phyloP scores from a whole-genome alignment of 2,797 vertebrate genomes.

The Sebastes nivosus region DNA sequence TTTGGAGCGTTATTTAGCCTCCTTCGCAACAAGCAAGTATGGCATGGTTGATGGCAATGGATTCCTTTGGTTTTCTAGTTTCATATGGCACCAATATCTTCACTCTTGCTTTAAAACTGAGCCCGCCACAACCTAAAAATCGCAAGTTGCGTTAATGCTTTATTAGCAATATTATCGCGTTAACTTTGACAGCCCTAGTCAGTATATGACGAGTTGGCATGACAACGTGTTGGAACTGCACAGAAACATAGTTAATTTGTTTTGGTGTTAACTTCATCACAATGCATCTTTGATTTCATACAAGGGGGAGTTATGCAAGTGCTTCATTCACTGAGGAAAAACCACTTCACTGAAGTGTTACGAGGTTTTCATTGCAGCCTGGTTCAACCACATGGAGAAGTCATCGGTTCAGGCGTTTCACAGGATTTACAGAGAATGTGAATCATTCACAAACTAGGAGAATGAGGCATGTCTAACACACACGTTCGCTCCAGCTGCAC shows the following conservation, averaged over 20 bases:
- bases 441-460: background rate
- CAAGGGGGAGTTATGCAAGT: background rate
- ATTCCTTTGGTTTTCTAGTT: background rate
- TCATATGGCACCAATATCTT: too few relatives aligned
- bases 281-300: background rate
- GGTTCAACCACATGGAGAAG: background rate
- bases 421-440: background rate
- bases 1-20: background rate
- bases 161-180: background rate
- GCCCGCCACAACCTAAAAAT: rapidly evolving
- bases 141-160: too few relatives aligned
- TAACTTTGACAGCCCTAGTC: background rate
- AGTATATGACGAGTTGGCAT: background rate
- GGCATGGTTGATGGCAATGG: background rate
- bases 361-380: background rate
- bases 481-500: background rate
- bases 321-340: background rate
- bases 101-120: background rate
- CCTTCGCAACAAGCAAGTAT: background rate
- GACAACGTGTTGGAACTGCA: background rate
- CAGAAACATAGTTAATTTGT: background rate
- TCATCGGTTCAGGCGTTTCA: background rate
- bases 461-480: background rate
- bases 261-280: background rate
- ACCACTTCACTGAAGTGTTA: background rate